Evolutionary conservation across 37 sponge, comb jelly and placozoan genomes (phyloP).

Genomic region (Aplysina aerophoba): DNA sequence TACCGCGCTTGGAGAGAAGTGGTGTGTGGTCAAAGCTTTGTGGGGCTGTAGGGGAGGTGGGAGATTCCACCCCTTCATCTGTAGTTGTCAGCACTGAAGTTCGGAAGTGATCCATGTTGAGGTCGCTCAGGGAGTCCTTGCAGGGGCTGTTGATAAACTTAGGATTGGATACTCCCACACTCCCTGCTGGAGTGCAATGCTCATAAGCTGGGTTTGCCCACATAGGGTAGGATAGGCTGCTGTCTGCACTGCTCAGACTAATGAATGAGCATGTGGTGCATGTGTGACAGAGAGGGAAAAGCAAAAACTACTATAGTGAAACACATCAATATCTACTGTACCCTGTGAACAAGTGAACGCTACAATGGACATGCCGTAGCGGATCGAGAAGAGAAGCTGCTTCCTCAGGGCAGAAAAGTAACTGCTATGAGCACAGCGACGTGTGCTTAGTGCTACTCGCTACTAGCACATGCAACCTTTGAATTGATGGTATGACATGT

Average conservation of each 20-base stretch:
- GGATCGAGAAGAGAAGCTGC: too few species aligned
- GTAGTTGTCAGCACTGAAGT: neutral
- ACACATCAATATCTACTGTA: too few species aligned
- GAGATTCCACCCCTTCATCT: neutral
- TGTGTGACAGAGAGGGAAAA: conserved; percentile 8
- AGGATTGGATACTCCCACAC: too few species aligned
- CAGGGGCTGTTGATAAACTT: neutral
- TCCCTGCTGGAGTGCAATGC: neutral
- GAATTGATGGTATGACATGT: too few species aligned
- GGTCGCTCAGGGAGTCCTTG: neutral
- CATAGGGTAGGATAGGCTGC: neutral
- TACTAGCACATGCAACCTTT: too few species aligned
- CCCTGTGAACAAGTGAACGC: neutral
- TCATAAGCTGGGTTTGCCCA: neutral
- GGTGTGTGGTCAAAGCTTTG: too few species aligned
- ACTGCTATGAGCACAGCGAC: too few species aligned
- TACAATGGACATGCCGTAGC: too few species aligned
- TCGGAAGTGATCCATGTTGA: neutral
- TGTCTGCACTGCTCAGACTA: neutral
- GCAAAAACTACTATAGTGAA: neutral
- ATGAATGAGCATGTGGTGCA: too few species aligned
- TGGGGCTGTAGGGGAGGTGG: neutral
- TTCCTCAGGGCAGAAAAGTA: too few species aligned
- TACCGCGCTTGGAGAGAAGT: too few species aligned
- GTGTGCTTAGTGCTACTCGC: too few species aligned